Conservation (phyloP, 1,140 invertebrate genomes). For the Atta cephalotes region DNA sequence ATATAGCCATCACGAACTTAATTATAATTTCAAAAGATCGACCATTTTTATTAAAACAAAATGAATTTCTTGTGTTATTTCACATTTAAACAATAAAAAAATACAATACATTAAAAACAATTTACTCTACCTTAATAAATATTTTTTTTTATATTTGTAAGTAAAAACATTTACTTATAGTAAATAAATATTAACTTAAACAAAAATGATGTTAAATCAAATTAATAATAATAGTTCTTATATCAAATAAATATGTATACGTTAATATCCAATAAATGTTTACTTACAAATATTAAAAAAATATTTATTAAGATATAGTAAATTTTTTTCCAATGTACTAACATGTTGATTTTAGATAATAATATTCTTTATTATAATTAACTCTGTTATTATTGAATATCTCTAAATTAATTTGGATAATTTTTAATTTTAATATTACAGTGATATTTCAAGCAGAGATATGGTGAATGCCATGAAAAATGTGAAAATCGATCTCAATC, state of each 20-base stretch:
- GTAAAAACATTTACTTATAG: too few relatives aligned
- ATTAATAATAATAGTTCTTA: too few relatives aligned
- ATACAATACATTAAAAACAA: too few relatives aligned
- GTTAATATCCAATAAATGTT: too few relatives aligned
- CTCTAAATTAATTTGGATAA: neutral
- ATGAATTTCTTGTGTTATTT: neutral
- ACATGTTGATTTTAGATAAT: neutral
- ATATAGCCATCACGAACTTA: slow-evolving; percentile 1
- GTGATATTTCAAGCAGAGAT: slow-evolving; percentile 13
- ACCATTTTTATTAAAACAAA: neutral
- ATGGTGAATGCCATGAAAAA: neutral
- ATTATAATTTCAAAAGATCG: slow-evolving; percentile 13
- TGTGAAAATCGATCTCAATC: neutral
- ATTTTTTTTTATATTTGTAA: too few relatives aligned
- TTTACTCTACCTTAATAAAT: too few relatives aligned
- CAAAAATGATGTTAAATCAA: too few relatives aligned
- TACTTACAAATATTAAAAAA: too few relatives aligned
- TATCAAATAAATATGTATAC: too few relatives aligned
- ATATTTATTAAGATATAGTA: too few relatives aligned
- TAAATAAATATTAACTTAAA: too few relatives aligned
- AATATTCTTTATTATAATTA: neutral
- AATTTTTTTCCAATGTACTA: neutral
- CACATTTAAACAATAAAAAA: neutral
- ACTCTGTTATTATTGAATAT: neutral
- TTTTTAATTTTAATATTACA: neutral